Evolutionary conservation across 2,797 vertebrate genomes (phyloP).

Genomic region (Halcyon badia): DNA sequence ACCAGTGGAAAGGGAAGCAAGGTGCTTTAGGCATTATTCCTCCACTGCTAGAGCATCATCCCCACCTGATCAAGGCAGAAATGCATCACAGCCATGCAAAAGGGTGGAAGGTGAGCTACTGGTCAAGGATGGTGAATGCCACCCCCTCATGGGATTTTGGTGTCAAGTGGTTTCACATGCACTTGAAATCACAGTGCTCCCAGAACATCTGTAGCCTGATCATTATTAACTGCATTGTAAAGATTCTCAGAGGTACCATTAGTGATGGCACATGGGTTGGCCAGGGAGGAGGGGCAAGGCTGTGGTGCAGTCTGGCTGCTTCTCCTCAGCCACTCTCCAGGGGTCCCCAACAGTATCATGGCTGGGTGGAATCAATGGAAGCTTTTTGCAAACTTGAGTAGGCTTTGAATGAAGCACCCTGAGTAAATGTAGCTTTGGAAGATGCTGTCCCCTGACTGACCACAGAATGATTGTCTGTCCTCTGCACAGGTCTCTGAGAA

Average conservation of each 20-base stretch:
- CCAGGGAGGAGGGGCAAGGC: not conserved
- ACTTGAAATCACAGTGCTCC: not conserved
- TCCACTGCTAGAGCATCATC: not conserved
- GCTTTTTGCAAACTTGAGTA: not conserved
- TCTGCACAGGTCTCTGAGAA: not conserved
- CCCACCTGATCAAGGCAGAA: not conserved
- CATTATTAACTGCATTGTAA: accelerated
- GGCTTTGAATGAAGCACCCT: not conserved
- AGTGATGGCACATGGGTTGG: accelerated
- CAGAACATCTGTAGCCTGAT: not conserved
- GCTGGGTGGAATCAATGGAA: not conserved
- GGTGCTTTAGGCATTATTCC: not conserved
- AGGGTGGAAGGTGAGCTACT: not conserved
- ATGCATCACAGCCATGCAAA: not conserved
- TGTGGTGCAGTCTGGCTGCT: not conserved
- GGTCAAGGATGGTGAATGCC: not conserved
- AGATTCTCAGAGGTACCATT: not conserved
- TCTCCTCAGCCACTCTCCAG: not conserved
- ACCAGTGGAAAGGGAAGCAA: not conserved
- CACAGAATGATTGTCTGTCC: not conserved
- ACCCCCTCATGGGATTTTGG: accelerated
- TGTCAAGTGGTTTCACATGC: not conserved
- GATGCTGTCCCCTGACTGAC: not conserved
- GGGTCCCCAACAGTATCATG: not conserved
- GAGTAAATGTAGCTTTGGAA: not conserved